A percentile compares a stretch with the other conserved stretches of the same genome.
Evolutionary conservation across 2,888 invertebrate genomes (phyloP).

Genomic region (Troides helena): DNA sequence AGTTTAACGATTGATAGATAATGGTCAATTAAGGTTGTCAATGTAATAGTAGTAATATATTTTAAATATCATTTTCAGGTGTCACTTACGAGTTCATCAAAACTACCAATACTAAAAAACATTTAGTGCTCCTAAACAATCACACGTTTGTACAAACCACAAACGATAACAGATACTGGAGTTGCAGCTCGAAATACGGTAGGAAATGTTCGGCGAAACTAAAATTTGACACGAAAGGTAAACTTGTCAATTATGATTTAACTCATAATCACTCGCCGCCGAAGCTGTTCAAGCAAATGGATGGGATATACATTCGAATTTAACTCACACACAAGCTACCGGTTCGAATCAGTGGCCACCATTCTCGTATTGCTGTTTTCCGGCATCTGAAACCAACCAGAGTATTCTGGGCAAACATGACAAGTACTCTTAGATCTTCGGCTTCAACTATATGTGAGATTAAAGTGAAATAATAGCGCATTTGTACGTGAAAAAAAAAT

Average conservation of each 20-base stretch:
- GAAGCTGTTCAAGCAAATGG: constrained; percentile 30
- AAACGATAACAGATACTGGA: constrained; percentile 34
- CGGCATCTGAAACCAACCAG: too few species aligned
- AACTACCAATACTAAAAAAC: constrained; percentile 32
- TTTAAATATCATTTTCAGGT: background rate
- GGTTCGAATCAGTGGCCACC: too few species aligned
- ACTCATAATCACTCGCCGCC: constrained; percentile 48
- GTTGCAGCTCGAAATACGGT: constrained; percentile 32
- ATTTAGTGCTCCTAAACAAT: constrained; percentile 36
- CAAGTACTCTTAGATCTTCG: too few species aligned
- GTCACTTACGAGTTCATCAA: constrained; percentile 30
- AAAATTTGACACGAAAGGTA: constrained; percentile 34
- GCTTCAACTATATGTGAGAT: too few species aligned
- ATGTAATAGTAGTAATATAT: background rate
- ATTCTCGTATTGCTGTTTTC: too few species aligned
- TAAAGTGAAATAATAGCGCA: too few species aligned
- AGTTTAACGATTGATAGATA: too few species aligned
- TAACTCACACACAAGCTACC: background rate
- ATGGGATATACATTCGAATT: constrained; percentile 27
- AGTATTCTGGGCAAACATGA: too few species aligned
- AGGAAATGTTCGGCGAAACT: constrained; percentile 34
- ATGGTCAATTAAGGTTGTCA: background rate
- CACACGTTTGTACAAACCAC: constrained; percentile 33
- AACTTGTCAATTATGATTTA: constrained; percentile 39
- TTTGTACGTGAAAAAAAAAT: too few species aligned